These are phyloP conservation scores for Rhinolophus ferrumequinum DNA, from an alignment of 2,113 vertebrate genomes.

Conservation along the genomic window DNA sequence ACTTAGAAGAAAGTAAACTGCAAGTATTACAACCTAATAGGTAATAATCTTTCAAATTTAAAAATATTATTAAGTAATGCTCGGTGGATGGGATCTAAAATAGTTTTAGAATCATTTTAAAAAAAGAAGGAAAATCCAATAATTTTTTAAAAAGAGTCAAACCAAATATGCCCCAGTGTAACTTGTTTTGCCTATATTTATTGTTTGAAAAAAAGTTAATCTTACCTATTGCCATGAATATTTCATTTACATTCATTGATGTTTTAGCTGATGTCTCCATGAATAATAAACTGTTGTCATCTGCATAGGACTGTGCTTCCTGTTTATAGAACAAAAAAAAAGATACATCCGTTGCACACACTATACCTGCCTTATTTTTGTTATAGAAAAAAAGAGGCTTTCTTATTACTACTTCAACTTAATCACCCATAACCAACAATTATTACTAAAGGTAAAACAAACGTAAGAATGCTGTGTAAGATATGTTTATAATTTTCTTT, in stretches of 20 bases:
- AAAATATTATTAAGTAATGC: not conserved
- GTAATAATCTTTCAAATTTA: not conserved
- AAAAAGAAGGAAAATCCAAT: not conserved
- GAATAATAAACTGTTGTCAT: conserved; percentile 99
- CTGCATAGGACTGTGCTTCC: conserved; percentile 98
- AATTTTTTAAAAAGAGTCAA: not conserved
- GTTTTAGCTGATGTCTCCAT: conserved; percentile 99
- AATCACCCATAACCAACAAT: not conserved
- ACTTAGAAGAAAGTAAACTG: not conserved
- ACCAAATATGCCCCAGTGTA: not conserved
- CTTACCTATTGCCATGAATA: conserved; percentile 99
- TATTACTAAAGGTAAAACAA: not conserved
- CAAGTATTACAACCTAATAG: not conserved
- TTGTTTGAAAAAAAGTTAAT: conserved; percentile 38
- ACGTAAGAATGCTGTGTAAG: not conserved
- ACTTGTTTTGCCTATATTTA: not conserved
- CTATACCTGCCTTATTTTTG: not conserved
- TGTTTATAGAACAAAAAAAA: conserved; percentile 76
- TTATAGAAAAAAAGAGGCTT: not conserved
- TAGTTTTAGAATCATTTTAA: not conserved
- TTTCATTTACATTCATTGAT: conserved; percentile 98
- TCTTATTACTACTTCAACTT: not conserved
- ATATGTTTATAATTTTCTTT: not conserved
- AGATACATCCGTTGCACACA: not conserved
- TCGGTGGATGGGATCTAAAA: not conserved